Percentiles rank a stretch among this genome's conserved stretches.
phyloP scores from a whole-genome alignment of 92 coral and sea anemone genomes.

The Epizoanthus stellaris region DNA sequence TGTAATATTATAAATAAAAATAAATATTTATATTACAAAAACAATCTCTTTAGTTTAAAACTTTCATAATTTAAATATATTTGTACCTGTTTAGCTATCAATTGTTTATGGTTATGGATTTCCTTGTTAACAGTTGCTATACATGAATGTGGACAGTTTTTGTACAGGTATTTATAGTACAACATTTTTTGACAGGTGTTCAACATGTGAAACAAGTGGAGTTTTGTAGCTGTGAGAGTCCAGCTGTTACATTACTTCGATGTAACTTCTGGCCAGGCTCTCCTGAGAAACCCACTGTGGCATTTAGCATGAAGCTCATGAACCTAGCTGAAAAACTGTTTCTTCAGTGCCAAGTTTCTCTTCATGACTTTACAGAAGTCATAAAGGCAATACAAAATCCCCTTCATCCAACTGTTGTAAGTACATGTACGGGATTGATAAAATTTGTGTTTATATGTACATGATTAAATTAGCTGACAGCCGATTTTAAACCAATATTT shows the following conservation, averaged over 20 bases:
- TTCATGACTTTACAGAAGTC: constrained; percentile 69
- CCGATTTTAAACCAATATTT: too few species aligned
- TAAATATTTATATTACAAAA: neutral
- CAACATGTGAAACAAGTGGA: constrained; percentile 71
- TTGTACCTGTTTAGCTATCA: too few species aligned
- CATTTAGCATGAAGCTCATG: constrained; percentile 65
- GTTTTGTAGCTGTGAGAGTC: constrained; percentile 72
- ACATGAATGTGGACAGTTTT: too few species aligned
- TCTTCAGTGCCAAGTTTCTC: constrained; percentile 70
- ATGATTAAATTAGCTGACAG: too few species aligned
- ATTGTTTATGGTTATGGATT: too few species aligned
- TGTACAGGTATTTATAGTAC: too few species aligned
- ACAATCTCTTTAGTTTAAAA: neutral
- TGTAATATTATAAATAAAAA: neutral
- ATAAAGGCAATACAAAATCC: constrained; percentile 44
- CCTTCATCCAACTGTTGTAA: constrained; percentile 60
- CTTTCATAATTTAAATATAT: too few species aligned
- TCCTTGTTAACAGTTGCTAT: too few species aligned
- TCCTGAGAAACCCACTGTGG: constrained; percentile 67
- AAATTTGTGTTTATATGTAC: neutral
- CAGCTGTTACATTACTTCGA: constrained; percentile 63
- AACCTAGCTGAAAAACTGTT: constrained; percentile 62
- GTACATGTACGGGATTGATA: neutral
- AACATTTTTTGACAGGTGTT: constrained; percentile 51
- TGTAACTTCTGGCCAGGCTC: constrained; percentile 79